Evolutionary conservation across 1,140 invertebrate genomes (phyloP).

Genomic region (Macrobrachium rosenbergii): DNA sequence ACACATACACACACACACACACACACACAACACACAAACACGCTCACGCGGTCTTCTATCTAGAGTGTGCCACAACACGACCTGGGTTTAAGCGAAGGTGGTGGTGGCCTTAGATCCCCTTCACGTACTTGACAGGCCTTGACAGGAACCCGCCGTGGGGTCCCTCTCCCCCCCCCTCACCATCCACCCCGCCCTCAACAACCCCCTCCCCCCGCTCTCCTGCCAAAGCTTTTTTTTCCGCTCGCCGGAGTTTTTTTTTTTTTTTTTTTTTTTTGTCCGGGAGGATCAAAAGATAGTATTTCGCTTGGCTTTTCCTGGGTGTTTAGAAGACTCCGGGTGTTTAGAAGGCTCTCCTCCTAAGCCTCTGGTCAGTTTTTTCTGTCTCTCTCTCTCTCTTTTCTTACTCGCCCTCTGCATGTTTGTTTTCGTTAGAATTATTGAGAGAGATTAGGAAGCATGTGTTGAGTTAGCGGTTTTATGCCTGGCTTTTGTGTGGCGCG

Average conservation of each 20-base stretch:
- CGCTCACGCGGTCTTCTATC: constrained; percentile 3
- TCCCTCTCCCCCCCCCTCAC: no score
- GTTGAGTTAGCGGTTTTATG: neutral
- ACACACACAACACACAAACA: constrained; percentile 33
- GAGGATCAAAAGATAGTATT: constrained; percentile 22
- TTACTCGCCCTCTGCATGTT: neutral
- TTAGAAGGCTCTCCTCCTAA: neutral
- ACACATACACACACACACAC: constrained; percentile 39
- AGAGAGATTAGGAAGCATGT: constrained; percentile 19
- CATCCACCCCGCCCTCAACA: no score
- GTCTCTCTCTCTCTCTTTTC: neutral
- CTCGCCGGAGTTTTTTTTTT: no score
- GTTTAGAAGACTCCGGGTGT: neutral
- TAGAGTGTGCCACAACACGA: constrained; percentile 11
- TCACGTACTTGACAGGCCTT: constrained; percentile 30
- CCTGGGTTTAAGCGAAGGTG: constrained; percentile 11
- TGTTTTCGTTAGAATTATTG: neutral
- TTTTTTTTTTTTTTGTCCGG: neutral
- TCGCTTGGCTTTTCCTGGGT: neutral
- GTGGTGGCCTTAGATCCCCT: constrained; percentile 32
- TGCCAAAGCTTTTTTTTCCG: no score
- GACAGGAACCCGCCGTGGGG: constrained; percentile 12
- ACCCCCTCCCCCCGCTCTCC: no score
- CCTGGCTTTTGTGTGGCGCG: no score
- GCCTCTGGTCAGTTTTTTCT: constrained; percentile 1